Evolutionary conservation across 2,113 vertebrate genomes (phyloP).

Genomic region (Zosterops japonicus): DNA sequence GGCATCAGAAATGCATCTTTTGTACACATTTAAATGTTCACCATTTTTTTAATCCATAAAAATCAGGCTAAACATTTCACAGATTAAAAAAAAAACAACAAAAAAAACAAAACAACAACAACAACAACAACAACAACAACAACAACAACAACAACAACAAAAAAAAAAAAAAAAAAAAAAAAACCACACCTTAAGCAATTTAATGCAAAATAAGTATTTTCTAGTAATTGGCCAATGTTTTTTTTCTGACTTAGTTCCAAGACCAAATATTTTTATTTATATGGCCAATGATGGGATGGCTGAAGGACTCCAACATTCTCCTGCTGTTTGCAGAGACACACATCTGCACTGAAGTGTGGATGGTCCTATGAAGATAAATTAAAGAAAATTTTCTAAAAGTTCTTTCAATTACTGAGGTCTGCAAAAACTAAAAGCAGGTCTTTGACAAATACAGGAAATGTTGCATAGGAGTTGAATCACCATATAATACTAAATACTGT

Average conservation of each 20-base stretch:
- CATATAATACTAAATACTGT: neutral
- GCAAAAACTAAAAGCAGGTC: neutral
- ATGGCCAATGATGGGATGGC: neutral
- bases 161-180: too few relatives aligned
- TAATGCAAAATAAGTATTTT: neutral
- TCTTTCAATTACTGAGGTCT: neutral
- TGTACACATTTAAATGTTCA: neutral
- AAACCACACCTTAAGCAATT: too few relatives aligned
- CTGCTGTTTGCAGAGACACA: neutral
- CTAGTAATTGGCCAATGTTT: neutral
- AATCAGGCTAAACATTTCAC: neutral
- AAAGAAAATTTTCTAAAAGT: neutral
- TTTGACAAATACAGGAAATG: neutral
- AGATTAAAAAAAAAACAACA: neutral
- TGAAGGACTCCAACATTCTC: neutral
- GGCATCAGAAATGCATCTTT: neutral
- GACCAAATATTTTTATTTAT: neutral
- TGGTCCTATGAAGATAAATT: neutral
- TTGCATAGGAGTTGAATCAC: neutral
- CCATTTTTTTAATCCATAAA: neutral
- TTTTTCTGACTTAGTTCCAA: neutral
- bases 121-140: too few relatives aligned
- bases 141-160: too few relatives aligned
- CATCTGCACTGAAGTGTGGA: neutral
- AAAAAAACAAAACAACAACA: too few relatives aligned